phyloP scores from a whole-genome alignment of 1,140 invertebrate genomes.

The Nomia melanderi region DNA sequence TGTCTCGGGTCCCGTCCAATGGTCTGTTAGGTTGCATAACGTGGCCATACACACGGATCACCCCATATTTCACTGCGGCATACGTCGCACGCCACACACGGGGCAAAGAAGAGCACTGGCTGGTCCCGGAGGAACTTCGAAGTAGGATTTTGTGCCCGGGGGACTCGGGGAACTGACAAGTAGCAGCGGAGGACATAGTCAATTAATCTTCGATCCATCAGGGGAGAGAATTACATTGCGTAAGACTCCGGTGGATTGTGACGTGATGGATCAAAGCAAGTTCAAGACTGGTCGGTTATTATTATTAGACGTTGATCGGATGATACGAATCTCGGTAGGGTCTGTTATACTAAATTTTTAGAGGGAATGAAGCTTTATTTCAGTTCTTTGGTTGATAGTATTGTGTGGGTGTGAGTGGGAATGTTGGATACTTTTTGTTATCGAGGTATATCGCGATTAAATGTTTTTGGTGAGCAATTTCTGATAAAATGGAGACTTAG shows the following conservation, averaged over 20 bases:
- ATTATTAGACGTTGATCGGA: neutral
- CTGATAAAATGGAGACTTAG: too few relatives aligned
- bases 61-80: conserved; percentile 19
- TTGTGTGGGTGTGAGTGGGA: too few relatives aligned
- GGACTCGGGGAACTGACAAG: neutral
- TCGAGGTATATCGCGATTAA: too few relatives aligned
- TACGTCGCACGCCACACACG: conserved; percentile 5
- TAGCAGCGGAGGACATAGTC: neutral
- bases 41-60: conserved; percentile 2
- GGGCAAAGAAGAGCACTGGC: conserved; percentile 23
- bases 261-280: neutral
- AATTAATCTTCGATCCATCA: conserved; percentile 6
- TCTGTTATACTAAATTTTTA: too few relatives aligned
- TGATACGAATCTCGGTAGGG: too few relatives aligned
- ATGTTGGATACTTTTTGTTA: too few relatives aligned
- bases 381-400: too few relatives aligned
- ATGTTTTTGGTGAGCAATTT: too few relatives aligned
- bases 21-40: conserved; percentile 41
- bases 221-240: neutral
- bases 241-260: neutral
- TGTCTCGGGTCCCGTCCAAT: conserved; percentile 25
- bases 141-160: neutral
- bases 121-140: conserved; percentile 18
- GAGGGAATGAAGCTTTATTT: too few relatives aligned
- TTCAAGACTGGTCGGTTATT: neutral